phyloP scores from a whole-genome alignment of 2,797 vertebrate genomes.

The Somateria mollissima region DNA sequence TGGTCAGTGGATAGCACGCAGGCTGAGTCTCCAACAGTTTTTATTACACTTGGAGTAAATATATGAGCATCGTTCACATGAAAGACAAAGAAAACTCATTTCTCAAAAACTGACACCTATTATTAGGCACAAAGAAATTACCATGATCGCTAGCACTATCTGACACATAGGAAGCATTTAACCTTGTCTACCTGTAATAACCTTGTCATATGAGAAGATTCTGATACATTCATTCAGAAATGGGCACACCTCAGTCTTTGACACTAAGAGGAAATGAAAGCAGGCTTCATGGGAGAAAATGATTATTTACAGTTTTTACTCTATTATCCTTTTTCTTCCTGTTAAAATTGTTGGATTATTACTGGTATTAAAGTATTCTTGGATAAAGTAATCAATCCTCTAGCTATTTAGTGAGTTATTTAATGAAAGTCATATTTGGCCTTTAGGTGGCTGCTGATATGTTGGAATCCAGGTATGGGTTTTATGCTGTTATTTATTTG shows the following conservation, averaged over 20 bases:
- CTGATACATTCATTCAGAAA: neutral
- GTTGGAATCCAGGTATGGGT: neutral
- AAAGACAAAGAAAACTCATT: neutral
- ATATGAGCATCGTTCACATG: neutral
- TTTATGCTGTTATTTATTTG: neutral
- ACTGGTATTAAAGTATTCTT: neutral
- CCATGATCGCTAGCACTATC: neutral
- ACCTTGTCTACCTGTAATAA: neutral
- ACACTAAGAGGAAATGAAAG: neutral
- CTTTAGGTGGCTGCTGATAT: neutral
- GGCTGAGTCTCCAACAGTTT: neutral
- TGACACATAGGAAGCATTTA: neutral
- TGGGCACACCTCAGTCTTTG: neutral
- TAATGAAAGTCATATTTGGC: neutral
- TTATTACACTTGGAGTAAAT: neutral
- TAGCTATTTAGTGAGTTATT: neutral
- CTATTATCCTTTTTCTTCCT: neutral
- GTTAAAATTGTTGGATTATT: neutral
- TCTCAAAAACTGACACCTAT: neutral
- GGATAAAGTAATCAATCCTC: neutral
- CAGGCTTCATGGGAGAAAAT: neutral
- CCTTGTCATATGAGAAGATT: neutral
- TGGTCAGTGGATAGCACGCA: accelerated
- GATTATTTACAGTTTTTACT: neutral
- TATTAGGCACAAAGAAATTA: neutral